A percentile compares a stretch with the other conserved stretches of the same genome.
phyloP scores from a whole-genome alignment of 2,113 vertebrate genomes.

The Gymnogyps californianus region DNA sequence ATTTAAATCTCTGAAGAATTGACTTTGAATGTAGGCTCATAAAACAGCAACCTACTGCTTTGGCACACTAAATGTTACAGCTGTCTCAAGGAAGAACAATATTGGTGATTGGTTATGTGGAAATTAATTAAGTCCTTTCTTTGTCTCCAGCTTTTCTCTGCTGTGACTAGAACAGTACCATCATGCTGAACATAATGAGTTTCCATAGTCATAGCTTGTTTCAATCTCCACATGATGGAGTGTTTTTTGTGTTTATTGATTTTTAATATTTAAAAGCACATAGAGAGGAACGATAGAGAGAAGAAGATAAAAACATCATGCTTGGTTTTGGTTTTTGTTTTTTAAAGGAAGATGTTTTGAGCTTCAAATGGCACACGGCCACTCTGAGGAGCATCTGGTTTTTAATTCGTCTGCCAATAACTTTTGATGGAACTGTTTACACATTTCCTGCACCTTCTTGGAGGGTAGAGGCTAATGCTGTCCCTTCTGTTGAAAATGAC shows the following conservation, averaged over 20 bases:
- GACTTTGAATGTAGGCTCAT: conserved; percentile 25
- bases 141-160: background rate
- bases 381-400: background rate
- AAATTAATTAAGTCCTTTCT: conserved; percentile 37
- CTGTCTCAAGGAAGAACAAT: background rate
- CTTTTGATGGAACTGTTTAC: background rate
- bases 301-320: background rate
- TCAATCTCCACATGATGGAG: background rate
- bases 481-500: background rate
- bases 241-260: background rate
- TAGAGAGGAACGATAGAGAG: background rate
- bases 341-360: background rate
- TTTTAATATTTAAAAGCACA: background rate
- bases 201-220: background rate
- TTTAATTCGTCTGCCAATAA: background rate
- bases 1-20: conserved; percentile 33
- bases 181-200: background rate
- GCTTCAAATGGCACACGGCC: background rate
- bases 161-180: background rate
- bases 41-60: conserved; percentile 9
- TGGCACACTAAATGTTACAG: conserved; percentile 2
- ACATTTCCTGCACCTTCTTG: background rate
- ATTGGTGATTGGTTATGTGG: conserved; percentile 14
- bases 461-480: background rate
- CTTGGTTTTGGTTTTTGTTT: too few relatives aligned